Percentiles rank a stretch among this genome's conserved stretches.
These are phyloP conservation scores for Oreochromis mossambicus DNA, from an alignment of 2,797 vertebrate genomes.

Conservation along the genomic window DNA sequence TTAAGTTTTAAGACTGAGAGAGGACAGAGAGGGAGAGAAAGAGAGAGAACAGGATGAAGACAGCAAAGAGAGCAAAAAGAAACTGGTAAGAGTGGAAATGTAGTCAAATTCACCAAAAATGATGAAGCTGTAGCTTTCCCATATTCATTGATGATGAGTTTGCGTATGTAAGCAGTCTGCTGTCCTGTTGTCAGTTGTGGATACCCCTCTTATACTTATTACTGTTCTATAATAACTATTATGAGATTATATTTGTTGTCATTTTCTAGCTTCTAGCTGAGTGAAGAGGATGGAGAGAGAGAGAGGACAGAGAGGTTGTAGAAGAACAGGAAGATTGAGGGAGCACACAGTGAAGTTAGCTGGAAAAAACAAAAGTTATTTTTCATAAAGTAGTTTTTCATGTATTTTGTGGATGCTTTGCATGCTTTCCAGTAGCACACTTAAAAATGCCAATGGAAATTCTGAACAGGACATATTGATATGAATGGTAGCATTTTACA, in stretches of 20 bases:
- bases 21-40: background rate
- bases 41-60: fast-evolving
- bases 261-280: background rate
- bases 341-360: background rate
- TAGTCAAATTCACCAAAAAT: background rate
- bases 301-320: background rate
- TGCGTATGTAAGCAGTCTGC: background rate
- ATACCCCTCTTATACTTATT: background rate
- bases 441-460: background rate
- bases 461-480: background rate
- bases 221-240: background rate
- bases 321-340: background rate
- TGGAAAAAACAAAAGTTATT: background rate
- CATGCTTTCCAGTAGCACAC: background rate
- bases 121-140: background rate
- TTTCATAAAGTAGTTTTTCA: background rate
- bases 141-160: background rate
- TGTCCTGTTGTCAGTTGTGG: background rate
- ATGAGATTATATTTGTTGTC: background rate
- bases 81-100: background rate
- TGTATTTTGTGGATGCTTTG: background rate
- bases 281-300: background rate
- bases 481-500: background rate
- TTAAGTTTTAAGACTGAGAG: background rate
- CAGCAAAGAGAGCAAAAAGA: background rate